Evolutionary conservation across 1,140 invertebrate genomes (phyloP), one percentile per base, ranked within the genome.

Genomic region (Zaprionus tsacasi): DNA sequence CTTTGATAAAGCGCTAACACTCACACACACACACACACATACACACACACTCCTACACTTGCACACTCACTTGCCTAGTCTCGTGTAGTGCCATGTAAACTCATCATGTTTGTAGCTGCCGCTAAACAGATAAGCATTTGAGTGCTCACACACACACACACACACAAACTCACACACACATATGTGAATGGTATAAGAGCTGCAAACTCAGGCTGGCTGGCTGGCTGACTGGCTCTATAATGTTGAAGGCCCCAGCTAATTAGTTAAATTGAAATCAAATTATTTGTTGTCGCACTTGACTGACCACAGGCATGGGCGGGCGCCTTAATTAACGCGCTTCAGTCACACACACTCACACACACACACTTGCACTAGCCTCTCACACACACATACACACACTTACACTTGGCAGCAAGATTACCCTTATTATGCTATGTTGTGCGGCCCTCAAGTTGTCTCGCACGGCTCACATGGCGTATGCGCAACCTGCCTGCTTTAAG

Each of bases 251-350:
- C 72, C 67, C 48, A 82, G 89, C 89, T 91, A 91, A 91, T 91
- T 91, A 91, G 85, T 89, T 88, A 80, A 91, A 91, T 91, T 91
- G 89, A 91, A 91, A 91, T 91, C 89, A 91, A 91, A 91, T 91
- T 91, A 91, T 91, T 91, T 91, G 89, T 89, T 91, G 88, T 91
- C 81, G 89, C 89, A 91, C 88, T 91, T 91, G 85, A 91, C 81
- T 89, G 81, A 58, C 88, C 89, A 83, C 83, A 76, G 79, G 83
- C 89, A 81, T 81, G 85, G 75, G 21, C 54, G 27, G 27, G 70
- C 83, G 78, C 83, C 89, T 91, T 91, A 91, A 91, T 91, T 91
- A 91, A 91, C 81, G 89, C 85, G 76, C 69, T 78, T 75, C 25
- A 67, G 15, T 50, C 68, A 54, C 70, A 78, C 56, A 70, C 38